phyloP scores from a whole-genome alignment of 1,140 invertebrate genomes.

The Ostrea edulis region DNA sequence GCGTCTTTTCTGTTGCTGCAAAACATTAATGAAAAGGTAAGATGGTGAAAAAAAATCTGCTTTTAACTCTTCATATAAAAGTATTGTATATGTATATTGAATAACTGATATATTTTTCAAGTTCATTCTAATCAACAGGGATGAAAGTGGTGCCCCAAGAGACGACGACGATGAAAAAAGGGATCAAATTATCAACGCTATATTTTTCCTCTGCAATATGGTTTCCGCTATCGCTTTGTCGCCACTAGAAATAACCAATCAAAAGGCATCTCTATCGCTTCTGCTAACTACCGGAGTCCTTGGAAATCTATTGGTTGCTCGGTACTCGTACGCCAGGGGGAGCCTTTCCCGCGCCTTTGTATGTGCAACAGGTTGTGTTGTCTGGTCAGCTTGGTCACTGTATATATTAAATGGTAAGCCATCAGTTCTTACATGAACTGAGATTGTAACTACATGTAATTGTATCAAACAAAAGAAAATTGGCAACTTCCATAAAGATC shows the following conservation, averaged over 20 bases:
- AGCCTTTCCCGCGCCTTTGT: constrained; percentile 64
- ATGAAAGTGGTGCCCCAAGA: not conserved
- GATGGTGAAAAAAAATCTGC: not conserved
- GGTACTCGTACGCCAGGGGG: constrained; percentile 66
- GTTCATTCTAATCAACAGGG: not conserved
- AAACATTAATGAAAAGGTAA: constrained; percentile 17
- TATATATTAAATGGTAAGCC: constrained; percentile 60
- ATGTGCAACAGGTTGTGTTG: constrained; percentile 53
- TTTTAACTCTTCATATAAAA: not conserved
- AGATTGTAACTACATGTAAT: too few species aligned
- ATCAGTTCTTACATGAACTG: too few species aligned
- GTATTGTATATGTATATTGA: too few species aligned
- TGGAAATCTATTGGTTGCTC: constrained; percentile 60
- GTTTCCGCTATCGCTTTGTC: constrained; percentile 62
- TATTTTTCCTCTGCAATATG: constrained; percentile 60
- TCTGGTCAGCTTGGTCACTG: constrained; percentile 65
- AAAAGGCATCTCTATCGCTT: constrained; percentile 57
- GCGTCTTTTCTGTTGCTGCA: constrained; percentile 48
- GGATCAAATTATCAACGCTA: constrained; percentile 56
- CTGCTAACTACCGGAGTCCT: constrained; percentile 65
- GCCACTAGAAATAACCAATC: constrained; percentile 60
- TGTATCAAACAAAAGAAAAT: too few species aligned
- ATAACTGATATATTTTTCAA: too few species aligned
- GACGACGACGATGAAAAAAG: not conserved
- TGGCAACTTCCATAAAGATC: not conserved